Conservation (phyloP, 2,797 vertebrate species). For the Sebastes nivosus region DNA sequence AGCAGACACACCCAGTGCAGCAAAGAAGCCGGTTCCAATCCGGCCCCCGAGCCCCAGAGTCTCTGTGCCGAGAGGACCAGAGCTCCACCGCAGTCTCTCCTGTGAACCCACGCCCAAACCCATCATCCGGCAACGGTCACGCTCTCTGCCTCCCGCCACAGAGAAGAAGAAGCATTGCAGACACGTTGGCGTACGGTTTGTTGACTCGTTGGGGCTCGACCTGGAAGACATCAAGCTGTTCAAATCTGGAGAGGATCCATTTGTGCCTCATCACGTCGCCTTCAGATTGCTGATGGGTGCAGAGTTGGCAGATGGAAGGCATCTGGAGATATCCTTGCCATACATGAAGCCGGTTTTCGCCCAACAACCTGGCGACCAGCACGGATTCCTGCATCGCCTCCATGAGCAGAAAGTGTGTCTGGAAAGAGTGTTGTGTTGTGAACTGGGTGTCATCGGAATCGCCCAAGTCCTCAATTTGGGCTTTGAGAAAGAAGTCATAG, state of each 20-base stretch:
- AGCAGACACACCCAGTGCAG: slow-evolving; percentile 27
- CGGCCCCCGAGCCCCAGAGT: slow-evolving; percentile 58
- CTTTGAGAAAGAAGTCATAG: slow-evolving; percentile 90
- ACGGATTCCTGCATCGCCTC: slow-evolving; percentile 85
- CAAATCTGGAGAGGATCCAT: slow-evolving; percentile 88
- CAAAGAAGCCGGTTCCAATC: slow-evolving; percentile 67
- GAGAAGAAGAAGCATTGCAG: slow-evolving; percentile 78
- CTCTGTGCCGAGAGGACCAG: slow-evolving; percentile 15
- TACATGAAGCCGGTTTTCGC: slow-evolving; percentile 89
- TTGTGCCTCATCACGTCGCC: slow-evolving; percentile 92
- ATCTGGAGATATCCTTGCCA: slow-evolving; percentile 86
- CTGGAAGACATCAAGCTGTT: slow-evolving; percentile 92
- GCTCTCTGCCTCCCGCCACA: slow-evolving; percentile 87
- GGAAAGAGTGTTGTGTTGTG: slow-evolving; percentile 90
- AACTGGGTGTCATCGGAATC: slow-evolving; percentile 89
- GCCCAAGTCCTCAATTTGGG: slow-evolving; percentile 90
- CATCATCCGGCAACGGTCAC: slow-evolving; percentile 88
- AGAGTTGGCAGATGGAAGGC: slow-evolving; percentile 85
- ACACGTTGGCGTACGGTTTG: slow-evolving; percentile 89
- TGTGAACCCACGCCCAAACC: slow-evolving; percentile 88
- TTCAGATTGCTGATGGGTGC: slow-evolving; percentile 90
- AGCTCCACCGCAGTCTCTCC: slow-evolving; percentile 44
- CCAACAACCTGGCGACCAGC: slow-evolving; percentile 85
- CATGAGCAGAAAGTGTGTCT: slow-evolving; percentile 87
- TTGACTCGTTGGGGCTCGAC: slow-evolving; percentile 93